Evolutionary conservation across 1,140 invertebrate species (phyloP), one percentile per base, ranked within the genome.

Genomic region (Aphidius ervi): DNA sequence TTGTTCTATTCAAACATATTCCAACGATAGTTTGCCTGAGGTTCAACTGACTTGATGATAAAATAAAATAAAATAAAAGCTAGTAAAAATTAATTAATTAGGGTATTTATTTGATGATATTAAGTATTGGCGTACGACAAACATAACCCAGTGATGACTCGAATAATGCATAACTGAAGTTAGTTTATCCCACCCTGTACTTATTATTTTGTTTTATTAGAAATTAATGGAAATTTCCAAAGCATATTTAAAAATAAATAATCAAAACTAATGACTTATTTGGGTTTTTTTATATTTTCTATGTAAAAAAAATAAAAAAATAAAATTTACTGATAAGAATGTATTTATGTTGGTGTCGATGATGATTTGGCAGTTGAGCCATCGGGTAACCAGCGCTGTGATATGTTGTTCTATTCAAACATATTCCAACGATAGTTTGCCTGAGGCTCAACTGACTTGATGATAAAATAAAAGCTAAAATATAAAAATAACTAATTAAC

Each of bases 61-160:
- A 16, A 16, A 16, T 16, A 16, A 16, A 16, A 16, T 16, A 16
- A 16, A 16, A 16, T n/a, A 16, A 16, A 16, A 16, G 16, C 16
- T 16, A 16, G 94, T 54, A 20, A 53, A 55, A 41, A 16, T 54
- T 16, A 47, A 46, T 47, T 7, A 47, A 46, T 20, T n/a, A 23
- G 8, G 7, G 5, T 8, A 60, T 16, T 16, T 16, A 16, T 2
- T 39, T 31, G 46, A 58, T 57, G 47, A 9, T 50, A 31, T 46
- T 75, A 66, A 70, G 64, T 70, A 77, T 68, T 72, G 72, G 58
- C 61, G 80, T 78, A 74, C 76, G 81, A 83, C 81, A 82, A 83
- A 83, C 81, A 78, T 78, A 77, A 83, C 82, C 84, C 83, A 84
- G 83, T 84, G 83, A 84, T 83, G 81, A 67, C 67, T 67, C 59